Conservation (phyloP, 2,797 vertebrate genomes). For the Morus bassanus region DNA sequence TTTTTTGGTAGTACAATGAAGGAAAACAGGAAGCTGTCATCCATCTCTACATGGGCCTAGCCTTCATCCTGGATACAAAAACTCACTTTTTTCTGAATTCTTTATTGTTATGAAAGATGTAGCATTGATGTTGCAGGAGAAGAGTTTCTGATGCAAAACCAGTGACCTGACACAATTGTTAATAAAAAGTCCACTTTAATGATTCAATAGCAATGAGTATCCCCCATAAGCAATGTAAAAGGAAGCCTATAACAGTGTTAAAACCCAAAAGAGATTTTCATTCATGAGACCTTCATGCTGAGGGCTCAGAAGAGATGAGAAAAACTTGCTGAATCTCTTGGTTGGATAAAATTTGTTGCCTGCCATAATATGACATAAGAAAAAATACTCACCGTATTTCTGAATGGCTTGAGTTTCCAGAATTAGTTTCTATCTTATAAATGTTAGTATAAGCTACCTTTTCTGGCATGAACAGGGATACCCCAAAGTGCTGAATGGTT, state of each 20-base stretch:
- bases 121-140: not conserved
- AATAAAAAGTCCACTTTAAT: constrained; percentile 36
- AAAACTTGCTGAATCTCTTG: not conserved
- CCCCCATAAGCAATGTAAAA: constrained; percentile 39
- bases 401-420: not conserved
- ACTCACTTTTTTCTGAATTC: not conserved
- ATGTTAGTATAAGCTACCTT: not conserved
- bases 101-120: not conserved
- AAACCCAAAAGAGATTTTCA: constrained; percentile 7
- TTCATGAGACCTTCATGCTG: not conserved
- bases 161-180: constrained; percentile 10
- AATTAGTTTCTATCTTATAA: not conserved
- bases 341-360: not conserved
- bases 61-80: not conserved
- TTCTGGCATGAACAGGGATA: not conserved
- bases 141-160: constrained; percentile 17
- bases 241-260: not conserved
- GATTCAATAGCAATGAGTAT: constrained; percentile 19
- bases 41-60: not conserved
- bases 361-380: not conserved
- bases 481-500: not conserved
- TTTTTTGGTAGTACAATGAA: not conserved
- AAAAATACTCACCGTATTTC: not conserved
- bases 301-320: not conserved
- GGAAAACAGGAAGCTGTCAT: not conserved